Evolutionary conservation across 2,888 invertebrate genomes (phyloP).

Genomic region (Diogma glabrata): DNA sequence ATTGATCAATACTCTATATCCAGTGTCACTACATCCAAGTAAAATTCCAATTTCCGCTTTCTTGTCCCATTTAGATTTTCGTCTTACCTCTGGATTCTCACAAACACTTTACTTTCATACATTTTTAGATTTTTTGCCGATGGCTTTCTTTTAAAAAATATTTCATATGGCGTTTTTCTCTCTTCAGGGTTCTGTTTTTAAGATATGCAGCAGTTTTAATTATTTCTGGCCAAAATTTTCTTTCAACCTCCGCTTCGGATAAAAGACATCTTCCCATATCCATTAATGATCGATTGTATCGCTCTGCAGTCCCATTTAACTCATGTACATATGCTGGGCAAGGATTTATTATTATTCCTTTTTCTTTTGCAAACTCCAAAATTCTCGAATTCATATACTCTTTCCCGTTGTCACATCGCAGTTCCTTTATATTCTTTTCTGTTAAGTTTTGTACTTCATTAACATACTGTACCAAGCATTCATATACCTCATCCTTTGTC

Average conservation of each 20-base stretch:
- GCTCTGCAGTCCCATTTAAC: conserved; percentile 20
- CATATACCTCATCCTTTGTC: conserved; percentile 17
- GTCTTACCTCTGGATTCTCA: too few relatives aligned
- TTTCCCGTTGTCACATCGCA: conserved; percentile 19
- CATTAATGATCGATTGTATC: conserved; percentile 20
- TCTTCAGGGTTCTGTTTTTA: not conserved
- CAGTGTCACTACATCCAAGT: too few relatives aligned
- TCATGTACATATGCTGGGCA: conserved; percentile 21
- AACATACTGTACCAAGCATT: conserved; percentile 18
- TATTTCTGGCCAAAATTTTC: conserved; percentile 9
- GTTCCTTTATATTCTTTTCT: conserved; percentile 15
- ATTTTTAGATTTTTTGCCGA: not conserved
- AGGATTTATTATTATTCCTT: conserved; percentile 18
- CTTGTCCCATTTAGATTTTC: not conserved
- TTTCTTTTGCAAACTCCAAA: conserved; percentile 11
- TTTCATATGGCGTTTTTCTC: not conserved
- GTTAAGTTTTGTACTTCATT: conserved; percentile 19
- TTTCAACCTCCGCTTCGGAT: not conserved
- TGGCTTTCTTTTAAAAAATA: not conserved
- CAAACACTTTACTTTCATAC: too few relatives aligned
- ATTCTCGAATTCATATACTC: conserved; percentile 18
- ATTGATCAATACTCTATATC: too few relatives aligned
- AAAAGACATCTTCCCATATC: conserved; percentile 19
- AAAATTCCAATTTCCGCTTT: too few relatives aligned
- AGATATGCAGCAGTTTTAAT: not conserved